These are phyloP conservation scores for Oxyura jamaicensis DNA, from an alignment of 2,113 vertebrate genomes.

Conservation along the genomic window DNA sequence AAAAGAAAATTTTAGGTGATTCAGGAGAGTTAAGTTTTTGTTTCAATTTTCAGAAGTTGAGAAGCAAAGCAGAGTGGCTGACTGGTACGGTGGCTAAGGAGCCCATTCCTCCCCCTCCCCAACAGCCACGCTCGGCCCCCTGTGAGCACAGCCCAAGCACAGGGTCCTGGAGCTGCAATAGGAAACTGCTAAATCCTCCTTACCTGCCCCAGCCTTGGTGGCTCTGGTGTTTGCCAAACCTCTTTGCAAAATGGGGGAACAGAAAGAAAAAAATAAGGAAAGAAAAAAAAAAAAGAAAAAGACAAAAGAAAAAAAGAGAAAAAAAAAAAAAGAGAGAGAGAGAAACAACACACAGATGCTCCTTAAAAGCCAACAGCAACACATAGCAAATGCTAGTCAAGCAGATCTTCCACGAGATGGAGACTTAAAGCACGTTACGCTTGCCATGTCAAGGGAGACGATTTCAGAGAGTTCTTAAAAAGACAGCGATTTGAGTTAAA, in stretches of 20 bases:
- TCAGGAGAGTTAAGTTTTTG: background rate
- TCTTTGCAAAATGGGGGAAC: background rate
- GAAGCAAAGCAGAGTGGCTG: background rate
- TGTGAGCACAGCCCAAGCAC: background rate
- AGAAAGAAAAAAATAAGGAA: background rate
- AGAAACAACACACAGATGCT: background rate
- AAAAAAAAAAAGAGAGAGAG: too few relatives aligned
- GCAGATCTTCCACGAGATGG: constrained; percentile 24
- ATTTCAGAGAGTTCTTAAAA: constrained; percentile 59
- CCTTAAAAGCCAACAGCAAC: constrained; percentile 34
- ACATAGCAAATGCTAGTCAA: background rate
- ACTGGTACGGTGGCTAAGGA: background rate
- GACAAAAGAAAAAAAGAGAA: background rate
- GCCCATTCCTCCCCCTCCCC: background rate
- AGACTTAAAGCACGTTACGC: background rate
- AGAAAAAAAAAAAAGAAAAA: background rate
- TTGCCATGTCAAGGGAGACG: constrained; percentile 22
- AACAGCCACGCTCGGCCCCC: background rate
- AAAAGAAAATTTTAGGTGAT: background rate
- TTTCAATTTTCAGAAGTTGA: background rate
- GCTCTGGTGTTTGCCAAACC: constrained; percentile 38
- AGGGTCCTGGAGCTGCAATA: background rate
- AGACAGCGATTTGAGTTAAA: constrained; percentile 5
- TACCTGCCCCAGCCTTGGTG: constrained; percentile 52
- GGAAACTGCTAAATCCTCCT: constrained; percentile 34